Evolutionary conservation across 1,140 invertebrate genomes (phyloP), one percentile per base, ranked within the genome.

Genomic region (Euglossa dilemma): DNA sequence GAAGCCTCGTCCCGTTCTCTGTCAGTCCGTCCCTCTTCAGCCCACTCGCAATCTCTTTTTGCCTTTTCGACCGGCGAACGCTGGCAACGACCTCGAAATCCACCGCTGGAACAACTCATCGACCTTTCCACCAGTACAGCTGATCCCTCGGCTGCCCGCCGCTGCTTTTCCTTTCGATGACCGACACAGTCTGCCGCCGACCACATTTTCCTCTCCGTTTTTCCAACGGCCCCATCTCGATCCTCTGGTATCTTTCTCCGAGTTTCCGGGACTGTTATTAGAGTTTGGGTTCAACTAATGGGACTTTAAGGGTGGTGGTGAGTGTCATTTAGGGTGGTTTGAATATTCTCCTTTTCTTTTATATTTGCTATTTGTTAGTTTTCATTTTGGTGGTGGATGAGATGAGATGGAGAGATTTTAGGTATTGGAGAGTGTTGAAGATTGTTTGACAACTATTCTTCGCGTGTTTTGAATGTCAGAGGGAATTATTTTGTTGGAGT

Each of bases 21-120:
- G n/a, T 71, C 69, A 57, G 52, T 57, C 36, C 43, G 18, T 80
- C 47, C 61, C 63, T 74, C 77, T 56, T 45, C 83, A 50, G 52
- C 69, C 57, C 63, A 54, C 52, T 47, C 64, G 73, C 82, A 50
- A 82, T 85, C 50, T 72, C 78, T 77, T 85, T 87, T 83, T 80
- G 70, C 84, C 66, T 76, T 83, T 88, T 87, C 83, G 79, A 88
- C 61, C 82, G 63, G 23, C 56, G 16, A 74, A 57, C 78, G 64
- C 59, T 74, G 76, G 66, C 73, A 87, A 87, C 85, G 86, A 87
- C 85, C 85, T 84, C 85, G 85, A 71, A 75, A 87, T 87, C 81
- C 83, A 76, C 75, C 36, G 63, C 57, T 70, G 45, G 25, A 85
- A 75, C 77, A 66, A 87, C 73, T 81, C 83, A 87, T 87, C 86